These are phyloP conservation scores for Drosophila bipectinata DNA, from an alignment of 1,140 invertebrate genomes.

Conservation along the genomic window DNA sequence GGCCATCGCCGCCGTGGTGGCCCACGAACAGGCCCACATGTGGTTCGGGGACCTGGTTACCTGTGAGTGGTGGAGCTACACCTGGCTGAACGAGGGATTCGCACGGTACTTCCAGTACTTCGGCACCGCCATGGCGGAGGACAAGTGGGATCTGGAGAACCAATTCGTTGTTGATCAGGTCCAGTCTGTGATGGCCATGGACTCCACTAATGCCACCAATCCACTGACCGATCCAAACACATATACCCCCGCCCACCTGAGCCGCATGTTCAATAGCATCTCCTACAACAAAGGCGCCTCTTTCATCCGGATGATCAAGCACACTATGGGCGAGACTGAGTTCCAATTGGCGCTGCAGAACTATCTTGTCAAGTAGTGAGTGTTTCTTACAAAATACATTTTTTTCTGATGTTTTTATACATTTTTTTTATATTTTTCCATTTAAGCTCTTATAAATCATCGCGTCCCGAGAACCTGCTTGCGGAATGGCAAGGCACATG, in stretches of 20 bases:
- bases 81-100: conserved; percentile 90
- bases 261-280: conserved; percentile 86
- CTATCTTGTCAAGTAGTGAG: conserved; percentile 85
- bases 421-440: too few relatives aligned
- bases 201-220: conserved; percentile 88
- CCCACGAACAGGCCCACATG: conserved; percentile 88
- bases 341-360: conserved; percentile 87
- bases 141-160: conserved; percentile 84
- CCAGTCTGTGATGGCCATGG: conserved; percentile 87
- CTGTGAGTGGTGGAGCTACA: conserved; percentile 88
- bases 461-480: conserved; percentile 87
- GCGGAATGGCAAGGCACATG: conserved; percentile 85
- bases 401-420: neutral
- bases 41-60: conserved; percentile 90
- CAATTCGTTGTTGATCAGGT: conserved; percentile 88
- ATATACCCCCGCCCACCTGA: conserved; percentile 84
- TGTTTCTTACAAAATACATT: neutral
- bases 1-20: conserved; percentile 85
- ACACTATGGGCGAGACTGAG: conserved; percentile 87
- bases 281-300: conserved; percentile 88
- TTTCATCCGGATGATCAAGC: conserved; percentile 91
- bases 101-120: conserved; percentile 89
- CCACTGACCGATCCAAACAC: conserved; percentile 85
- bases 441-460: conserved; percentile 81
- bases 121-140: conserved; percentile 85